These are phyloP conservation scores for Mycogona germanica DNA, from an alignment of 2,888 invertebrate genomes.

Conservation along the genomic window DNA sequence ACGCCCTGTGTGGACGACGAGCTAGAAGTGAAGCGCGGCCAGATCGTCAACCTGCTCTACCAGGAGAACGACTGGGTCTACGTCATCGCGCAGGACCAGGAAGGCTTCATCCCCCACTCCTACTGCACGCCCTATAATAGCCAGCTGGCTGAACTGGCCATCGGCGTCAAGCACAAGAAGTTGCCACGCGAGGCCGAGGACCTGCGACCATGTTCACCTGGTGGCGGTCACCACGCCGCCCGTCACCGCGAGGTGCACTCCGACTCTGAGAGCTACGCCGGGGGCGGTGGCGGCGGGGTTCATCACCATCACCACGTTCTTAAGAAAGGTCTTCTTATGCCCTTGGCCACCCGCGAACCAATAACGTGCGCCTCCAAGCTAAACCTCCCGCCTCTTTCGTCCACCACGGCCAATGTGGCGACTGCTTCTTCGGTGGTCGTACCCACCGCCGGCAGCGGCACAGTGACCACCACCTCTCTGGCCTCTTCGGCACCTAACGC, in stretches of 20 bases:
- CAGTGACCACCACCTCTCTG: conserved; percentile 25
- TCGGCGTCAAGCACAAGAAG: conserved; percentile 56
- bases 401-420: conserved; percentile 26
- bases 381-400: conserved; percentile 2
- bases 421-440: too few species aligned
- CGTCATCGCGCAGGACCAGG: conserved; percentile 63
- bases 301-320: too few species aligned
- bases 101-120: conserved; percentile 90
- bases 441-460: conserved; percentile 22
- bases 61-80: conserved; percentile 97
- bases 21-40: conserved; percentile 72
- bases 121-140: conserved; percentile 79
- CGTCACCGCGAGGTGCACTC: conserved; percentile 19
- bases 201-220: conserved; percentile 21
- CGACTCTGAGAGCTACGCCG: conserved; percentile 18
- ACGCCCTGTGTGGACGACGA: conserved; percentile 92
- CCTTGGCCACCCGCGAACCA: too few species aligned
- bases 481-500: conserved; percentile 39
- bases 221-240: conserved; percentile 19
- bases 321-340: too few species aligned
- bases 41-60: conserved; percentile 86
- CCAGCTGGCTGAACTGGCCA: conserved; percentile 60
- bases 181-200: conserved; percentile 51
- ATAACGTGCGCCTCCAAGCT: neutral
- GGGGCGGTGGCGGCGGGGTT: conserved; percentile 6